A percentile compares a stretch with the other conserved stretches of the same genome.
Evolutionary conservation across 2,888 invertebrate genomes (phyloP).

Genomic region (Bellardia pandia): DNA sequence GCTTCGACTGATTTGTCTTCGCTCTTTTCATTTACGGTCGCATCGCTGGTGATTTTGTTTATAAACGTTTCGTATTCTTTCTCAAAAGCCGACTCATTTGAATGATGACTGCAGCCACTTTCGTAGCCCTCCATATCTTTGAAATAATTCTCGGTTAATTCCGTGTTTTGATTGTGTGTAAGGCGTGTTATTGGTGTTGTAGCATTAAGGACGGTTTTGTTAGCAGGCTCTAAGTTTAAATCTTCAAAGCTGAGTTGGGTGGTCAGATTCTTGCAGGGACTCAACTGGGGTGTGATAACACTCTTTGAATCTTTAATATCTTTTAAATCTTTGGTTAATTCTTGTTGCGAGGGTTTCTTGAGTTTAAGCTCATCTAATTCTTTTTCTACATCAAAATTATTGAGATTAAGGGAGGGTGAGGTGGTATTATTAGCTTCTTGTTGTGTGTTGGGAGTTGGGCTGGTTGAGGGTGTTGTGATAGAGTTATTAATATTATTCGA

Average conservation of each 20-base stretch:
- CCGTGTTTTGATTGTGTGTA: background rate
- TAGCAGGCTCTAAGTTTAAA: conserved; percentile 42
- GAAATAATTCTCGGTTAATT: conserved; percentile 60
- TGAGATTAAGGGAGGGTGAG: conserved; percentile 72
- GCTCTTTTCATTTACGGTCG: background rate
- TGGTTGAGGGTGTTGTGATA: conserved; percentile 25
- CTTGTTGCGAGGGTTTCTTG: conserved; percentile 44
- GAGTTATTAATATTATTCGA: conserved; percentile 75
- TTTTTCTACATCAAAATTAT: conserved; percentile 81
- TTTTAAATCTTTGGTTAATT: conserved; percentile 41
- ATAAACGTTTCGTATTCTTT: conserved; percentile 82
- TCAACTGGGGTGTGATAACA: conserved; percentile 34
- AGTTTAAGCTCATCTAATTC: conserved; percentile 79
- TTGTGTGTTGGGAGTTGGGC: conserved; percentile 7
- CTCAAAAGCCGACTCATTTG: conserved; percentile 79
- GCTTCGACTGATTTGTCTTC: background rate
- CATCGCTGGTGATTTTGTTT: conserved; percentile 78
- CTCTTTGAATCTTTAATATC: conserved; percentile 21
- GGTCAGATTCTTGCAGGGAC: conserved; percentile 42
- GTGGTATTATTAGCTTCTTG: background rate
- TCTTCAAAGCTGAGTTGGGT: conserved; percentile 52
- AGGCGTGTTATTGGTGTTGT: conserved; percentile 17
- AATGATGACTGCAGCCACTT: conserved; percentile 75
- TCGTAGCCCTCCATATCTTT: conserved; percentile 78
- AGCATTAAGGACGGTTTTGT: conserved; percentile 52